Evolutionary conservation across 2,888 invertebrate species (phyloP).

Genomic region (Sclerodermus sp.): DNA sequence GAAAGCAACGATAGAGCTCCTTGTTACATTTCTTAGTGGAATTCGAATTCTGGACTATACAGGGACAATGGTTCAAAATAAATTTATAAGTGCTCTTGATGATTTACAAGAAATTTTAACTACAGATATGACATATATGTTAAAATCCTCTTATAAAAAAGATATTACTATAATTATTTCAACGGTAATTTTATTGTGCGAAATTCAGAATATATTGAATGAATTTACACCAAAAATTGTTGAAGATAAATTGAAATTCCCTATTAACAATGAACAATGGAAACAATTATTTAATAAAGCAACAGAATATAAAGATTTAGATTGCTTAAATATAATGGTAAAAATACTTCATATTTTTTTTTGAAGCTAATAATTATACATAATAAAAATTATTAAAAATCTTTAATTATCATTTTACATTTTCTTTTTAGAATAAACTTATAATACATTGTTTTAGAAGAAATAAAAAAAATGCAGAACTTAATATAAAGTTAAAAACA

Average conservation of each 20-base stretch:
- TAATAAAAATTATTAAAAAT: neutral
- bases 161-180: slow-evolving; percentile 28
- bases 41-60: slow-evolving; percentile 40
- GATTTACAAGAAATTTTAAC: slow-evolving; percentile 38
- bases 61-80: slow-evolving; percentile 24
- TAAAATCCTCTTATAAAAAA: slow-evolving; percentile 25
- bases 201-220: slow-evolving; percentile 30
- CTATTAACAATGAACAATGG: slow-evolving; percentile 33
- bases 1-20: slow-evolving; percentile 30
- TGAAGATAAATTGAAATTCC: slow-evolving; percentile 22
- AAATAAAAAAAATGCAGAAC: slow-evolving; percentile 11
- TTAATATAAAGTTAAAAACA: slow-evolving; percentile 14
- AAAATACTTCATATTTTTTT: slow-evolving; percentile 2
- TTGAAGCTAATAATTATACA: neutral
- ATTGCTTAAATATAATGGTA: slow-evolving; percentile 39
- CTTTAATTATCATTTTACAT: neutral
- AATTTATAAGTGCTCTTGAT: slow-evolving; percentile 35
- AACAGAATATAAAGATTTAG: slow-evolving; percentile 26
- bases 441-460: slow-evolving; percentile 26
- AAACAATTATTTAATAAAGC: slow-evolving; percentile 31
- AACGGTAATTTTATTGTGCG: slow-evolving; percentile 33
- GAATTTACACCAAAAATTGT: slow-evolving; percentile 36
- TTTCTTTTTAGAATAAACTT: slow-evolving; percentile 36
- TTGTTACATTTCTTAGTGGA: slow-evolving; percentile 36
- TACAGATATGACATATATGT: slow-evolving; percentile 21